Evolutionary conservation across 2,888 invertebrate species (phyloP).

Genomic region (Lycocerus yunnanus): DNA sequence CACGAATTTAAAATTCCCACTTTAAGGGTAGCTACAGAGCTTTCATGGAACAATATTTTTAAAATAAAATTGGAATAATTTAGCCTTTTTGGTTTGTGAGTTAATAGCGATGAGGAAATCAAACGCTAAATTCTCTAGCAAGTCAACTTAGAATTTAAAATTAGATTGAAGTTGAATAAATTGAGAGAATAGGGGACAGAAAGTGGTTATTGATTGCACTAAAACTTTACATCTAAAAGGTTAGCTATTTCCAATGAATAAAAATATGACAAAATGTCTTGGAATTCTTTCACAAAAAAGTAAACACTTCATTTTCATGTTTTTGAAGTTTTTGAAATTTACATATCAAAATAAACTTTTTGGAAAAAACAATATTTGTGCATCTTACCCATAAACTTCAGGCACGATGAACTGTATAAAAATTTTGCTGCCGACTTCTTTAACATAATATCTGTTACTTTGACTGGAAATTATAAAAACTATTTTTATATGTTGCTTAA

Average conservation of each 20-base stretch:
- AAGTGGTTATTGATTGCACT: conserved; percentile 1
- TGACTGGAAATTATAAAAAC: not conserved
- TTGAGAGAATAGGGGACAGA: not conserved
- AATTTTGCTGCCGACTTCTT: not conserved
- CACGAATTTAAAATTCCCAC: not conserved
- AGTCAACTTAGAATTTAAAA: not conserved
- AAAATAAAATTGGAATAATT: not conserved
- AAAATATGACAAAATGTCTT: not conserved
- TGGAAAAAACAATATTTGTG: not conserved
- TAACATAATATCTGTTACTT: not conserved
- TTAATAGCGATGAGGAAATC: not conserved
- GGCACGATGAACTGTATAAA: not conserved
- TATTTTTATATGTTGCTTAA: not conserved
- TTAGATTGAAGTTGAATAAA: conserved; percentile 3
- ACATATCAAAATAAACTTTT: not conserved
- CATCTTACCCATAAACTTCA: not conserved
- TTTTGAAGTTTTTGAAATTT: not conserved
- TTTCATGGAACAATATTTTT: not conserved
- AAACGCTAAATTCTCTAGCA: not conserved
- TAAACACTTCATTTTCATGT: not conserved
- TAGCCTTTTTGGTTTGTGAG: not conserved
- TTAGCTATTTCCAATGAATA: not conserved
- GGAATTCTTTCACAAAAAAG: not conserved
- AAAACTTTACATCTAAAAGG: not conserved
- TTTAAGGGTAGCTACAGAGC: too few relatives aligned